phyloP scores from a whole-genome alignment of 1,140 invertebrate species.

The Lepidurus arcticus region DNA sequence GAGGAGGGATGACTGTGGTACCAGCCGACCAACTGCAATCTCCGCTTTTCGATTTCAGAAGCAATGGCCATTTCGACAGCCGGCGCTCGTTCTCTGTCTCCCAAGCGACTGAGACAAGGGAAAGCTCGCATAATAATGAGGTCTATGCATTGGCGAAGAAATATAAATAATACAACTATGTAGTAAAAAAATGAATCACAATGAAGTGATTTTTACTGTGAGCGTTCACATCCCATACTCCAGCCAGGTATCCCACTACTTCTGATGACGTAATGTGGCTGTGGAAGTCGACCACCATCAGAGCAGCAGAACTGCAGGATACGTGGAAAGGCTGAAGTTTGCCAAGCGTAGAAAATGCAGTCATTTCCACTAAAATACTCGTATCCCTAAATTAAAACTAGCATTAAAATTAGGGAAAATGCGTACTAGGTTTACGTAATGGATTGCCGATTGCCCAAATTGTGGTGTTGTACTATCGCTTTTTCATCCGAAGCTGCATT shows the following conservation, averaged over 20 bases:
- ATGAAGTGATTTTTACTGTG: conserved; percentile 64
- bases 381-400: conserved; percentile 6
- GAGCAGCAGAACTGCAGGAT: conserved; percentile 79
- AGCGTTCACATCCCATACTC: conserved; percentile 87
- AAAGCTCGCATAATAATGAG: conserved; percentile 80
- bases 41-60: conserved; percentile 63
- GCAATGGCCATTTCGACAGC: conserved; percentile 73
- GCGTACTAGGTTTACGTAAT: not conserved
- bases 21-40: conserved; percentile 82
- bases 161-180: conserved; percentile 41
- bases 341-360: conserved; percentile 75
- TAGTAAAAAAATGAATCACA: not conserved
- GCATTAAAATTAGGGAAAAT: not conserved
- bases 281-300: conserved; percentile 85
- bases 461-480: not conserved
- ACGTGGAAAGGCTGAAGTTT: conserved; percentile 88
- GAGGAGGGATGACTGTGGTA: conserved; percentile 93
- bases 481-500: too few relatives aligned
- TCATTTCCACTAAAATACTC: conserved; percentile 61
- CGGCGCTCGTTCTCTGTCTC: conserved; percentile 65
- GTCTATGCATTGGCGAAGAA: conserved; percentile 50
- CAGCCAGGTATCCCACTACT: conserved; percentile 88
- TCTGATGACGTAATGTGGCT: conserved; percentile 86
- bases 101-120: conserved; percentile 75
- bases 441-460: not conserved